These are phyloP conservation scores for Agrilus planipennis DNA, from an alignment of 1,140 invertebrate species.

Conservation along the genomic window DNA sequence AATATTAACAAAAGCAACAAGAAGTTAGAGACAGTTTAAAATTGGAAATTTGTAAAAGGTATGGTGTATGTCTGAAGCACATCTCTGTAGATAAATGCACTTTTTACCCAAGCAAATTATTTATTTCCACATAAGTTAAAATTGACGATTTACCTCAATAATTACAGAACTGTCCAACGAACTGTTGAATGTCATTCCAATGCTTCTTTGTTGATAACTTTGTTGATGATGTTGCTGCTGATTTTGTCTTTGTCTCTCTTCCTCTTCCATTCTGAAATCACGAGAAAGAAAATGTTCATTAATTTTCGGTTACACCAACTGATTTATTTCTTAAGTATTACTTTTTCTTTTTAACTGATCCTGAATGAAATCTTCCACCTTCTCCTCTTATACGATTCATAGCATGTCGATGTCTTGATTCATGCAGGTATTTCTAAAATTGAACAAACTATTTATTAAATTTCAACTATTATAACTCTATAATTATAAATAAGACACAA, in stretches of 20 bases:
- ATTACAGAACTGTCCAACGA: constrained; percentile 27
- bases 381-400: constrained; percentile 95
- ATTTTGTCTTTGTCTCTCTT: constrained; percentile 12
- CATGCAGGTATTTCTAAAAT: constrained; percentile 95
- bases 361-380: constrained; percentile 89
- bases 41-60: too few species aligned
- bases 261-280: constrained; percentile 12
- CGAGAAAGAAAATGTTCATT: neutral
- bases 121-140: too few species aligned
- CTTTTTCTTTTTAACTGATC: constrained; percentile 49
- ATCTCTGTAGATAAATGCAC: too few species aligned
- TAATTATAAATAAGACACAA: constrained; percentile 8
- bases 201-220: constrained; percentile 21
- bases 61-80: too few species aligned
- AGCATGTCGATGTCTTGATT: constrained; percentile 93
- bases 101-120: too few species aligned
- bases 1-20: too few species aligned
- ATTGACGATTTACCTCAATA: constrained; percentile 33
- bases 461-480: constrained; percentile 5
- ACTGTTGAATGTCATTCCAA: constrained; percentile 25
- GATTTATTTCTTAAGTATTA: constrained; percentile 24
- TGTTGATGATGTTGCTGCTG: constrained; percentile 16
- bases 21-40: too few species aligned
- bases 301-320: constrained; percentile 1
- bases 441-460: constrained; percentile 6